phyloP scores from a whole-genome alignment of 2,113 vertebrate genomes.

The Hippocampus barbouri region DNA sequence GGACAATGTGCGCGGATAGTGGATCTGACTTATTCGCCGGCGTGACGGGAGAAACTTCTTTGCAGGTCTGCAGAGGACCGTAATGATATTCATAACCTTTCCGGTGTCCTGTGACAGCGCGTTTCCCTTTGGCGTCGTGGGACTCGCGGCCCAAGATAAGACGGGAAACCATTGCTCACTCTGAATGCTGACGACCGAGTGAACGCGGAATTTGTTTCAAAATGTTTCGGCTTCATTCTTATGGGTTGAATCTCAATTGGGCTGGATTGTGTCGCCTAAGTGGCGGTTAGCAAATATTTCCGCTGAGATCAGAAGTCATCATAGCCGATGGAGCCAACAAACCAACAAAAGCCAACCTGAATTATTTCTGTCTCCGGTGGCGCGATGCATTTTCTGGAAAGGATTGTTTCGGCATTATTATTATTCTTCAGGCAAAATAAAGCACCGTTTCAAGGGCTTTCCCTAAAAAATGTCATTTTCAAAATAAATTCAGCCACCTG shows the following conservation, averaged over 20 bases:
- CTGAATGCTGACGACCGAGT: background rate
- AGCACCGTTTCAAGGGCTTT: background rate
- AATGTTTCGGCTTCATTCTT: background rate
- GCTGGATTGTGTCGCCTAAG: background rate
- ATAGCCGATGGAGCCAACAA: background rate
- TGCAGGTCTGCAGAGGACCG: slow-evolving; percentile 47
- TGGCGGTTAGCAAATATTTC: background rate
- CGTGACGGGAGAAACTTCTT: slow-evolving; percentile 41
- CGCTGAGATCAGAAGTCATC: background rate
- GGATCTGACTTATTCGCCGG: slow-evolving; percentile 40
- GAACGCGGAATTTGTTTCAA: background rate
- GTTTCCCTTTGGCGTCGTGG: slow-evolving; percentile 30
- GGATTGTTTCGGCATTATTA: background rate
- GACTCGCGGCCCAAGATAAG: slow-evolving; percentile 11
- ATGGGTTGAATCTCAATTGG: slow-evolving; percentile 1
- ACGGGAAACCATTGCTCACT: background rate
- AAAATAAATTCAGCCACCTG: background rate
- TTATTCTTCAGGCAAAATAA: background rate
- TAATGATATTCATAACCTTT: slow-evolving; percentile 68
- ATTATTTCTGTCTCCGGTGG: background rate
- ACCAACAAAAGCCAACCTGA: background rate
- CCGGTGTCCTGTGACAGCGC: slow-evolving; percentile 28
- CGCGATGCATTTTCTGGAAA: background rate
- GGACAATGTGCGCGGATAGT: slow-evolving; percentile 31
- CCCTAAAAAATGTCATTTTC: background rate